Base-by-base conservation (phyloP, 1,140 invertebrate species). In the Drosophila sproati region DNA sequence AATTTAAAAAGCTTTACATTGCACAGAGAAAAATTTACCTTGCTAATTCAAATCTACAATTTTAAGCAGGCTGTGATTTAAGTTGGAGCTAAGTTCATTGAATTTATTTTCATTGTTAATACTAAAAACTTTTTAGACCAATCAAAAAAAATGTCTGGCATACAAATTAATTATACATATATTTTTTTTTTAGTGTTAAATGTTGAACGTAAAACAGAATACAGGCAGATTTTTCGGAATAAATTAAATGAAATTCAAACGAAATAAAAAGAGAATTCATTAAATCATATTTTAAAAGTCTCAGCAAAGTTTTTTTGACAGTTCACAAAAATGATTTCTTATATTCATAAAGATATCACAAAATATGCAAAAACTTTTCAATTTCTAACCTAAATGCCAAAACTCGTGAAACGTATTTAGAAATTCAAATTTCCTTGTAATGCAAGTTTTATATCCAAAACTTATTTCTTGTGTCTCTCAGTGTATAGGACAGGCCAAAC, bases 1-100 rank as follows among this genome's bases (percentile, higher is more conserved):
- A 78, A 85, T 78, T 85, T 89, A 89, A 81, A 85, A 88, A 77
- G 29, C 29, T 20, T 4, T 32, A 50, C 5, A 28, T 5, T 69
- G 31, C 64, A 73, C 71, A 50, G 56, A 10, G 8, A 20, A 28
- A 71, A 48, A 28, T 51, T 10, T 29, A 8, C 3, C 6, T 10
- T 8, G 5, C 28, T 5, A 48, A 48, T 8, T 41, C 7, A 39
- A 10, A 39, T 39, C 5, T 39, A 39, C 5, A 5, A 7, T 39
- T 39, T 39, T 39, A 20, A 20, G 20, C 20, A 20, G 20, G 20
- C 20, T 20, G 20, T 1, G 20, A 20, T 20, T 20, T 20, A 1
- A 20, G 1, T 1, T 20, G 20, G 20, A 20, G 1, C 20, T 20
- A 20, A 20, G 20, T 20, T 20, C 20, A 20, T 20, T 20, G 20